Evolutionary conservation across 2,888 invertebrate species (phyloP), one percentile per base, ranked within the genome.

Genomic region (Ochropleura plecta): DNA sequence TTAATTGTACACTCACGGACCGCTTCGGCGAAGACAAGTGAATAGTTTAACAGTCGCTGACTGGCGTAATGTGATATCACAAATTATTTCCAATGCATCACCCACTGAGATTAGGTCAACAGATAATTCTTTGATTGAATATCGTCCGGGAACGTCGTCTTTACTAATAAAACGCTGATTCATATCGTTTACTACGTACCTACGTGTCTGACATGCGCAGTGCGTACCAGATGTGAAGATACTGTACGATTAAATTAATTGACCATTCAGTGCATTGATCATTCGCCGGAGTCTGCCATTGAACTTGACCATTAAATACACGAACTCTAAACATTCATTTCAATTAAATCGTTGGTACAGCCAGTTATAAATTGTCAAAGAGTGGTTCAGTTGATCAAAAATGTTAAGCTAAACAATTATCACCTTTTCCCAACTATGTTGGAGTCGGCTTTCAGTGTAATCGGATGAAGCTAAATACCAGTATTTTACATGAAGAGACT

Each of bases 1-100:
- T 44, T 55, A 46, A 80, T 64, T 73, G 63, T 46, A 46, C 51
- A 78, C 10, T 81, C 74, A 81, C 16, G 14, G 14, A 30, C 44
- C 46, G 10, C 8, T 78, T 81, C 75, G 65, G 16, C 53, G 77
- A 73, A 65, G 5, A 55, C 12, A 10, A 51, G 46, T 42, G 42
- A 65, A 53, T 44, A 40, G 10, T 49, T 48, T 30, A 48, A 4
- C 40, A 51, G 6, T 48, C 63, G 10, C 20, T 44, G 44, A 60
- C 48, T 20, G n/a, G n/a, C 10, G n/a, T 18, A 6, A 12, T n/a
- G 8, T 79, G 59, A 72, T n/a, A 48, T 63, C 79, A 72, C 40
- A 48, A 5, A 30, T 5, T 30, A 20, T 48, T 51, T 51, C 48
- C 49, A 30, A 30, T 65, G 74, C 53, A 9, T 81, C 75, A 81